These are phyloP conservation scores for Phaenicophaeus curvirostris DNA, from an alignment of 2,797 vertebrate genomes.

Conservation along the genomic window DNA sequence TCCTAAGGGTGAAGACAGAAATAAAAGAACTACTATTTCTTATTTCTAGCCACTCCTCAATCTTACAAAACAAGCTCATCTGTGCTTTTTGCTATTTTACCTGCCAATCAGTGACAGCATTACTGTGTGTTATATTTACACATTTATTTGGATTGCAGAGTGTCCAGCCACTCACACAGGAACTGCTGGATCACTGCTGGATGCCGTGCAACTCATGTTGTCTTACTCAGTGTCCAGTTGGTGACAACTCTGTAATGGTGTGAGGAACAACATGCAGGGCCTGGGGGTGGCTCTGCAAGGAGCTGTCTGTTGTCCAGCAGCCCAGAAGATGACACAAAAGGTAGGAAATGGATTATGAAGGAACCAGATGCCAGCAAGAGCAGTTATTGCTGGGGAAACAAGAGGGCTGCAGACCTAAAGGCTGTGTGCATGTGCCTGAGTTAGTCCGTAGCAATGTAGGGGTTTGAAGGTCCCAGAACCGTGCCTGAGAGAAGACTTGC, in stretches of 20 bases:
- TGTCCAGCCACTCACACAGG: background rate
- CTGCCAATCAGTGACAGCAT: background rate
- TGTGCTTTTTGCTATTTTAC: background rate
- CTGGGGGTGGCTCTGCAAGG: background rate
- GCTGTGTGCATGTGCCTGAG: background rate
- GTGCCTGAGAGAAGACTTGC: background rate
- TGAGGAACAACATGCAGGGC: background rate
- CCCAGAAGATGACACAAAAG: background rate
- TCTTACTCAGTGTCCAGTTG: background rate
- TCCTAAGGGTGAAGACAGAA: conserved; percentile 54
- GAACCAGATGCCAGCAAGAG: background rate
- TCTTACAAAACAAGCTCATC: background rate
- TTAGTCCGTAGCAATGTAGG: background rate
- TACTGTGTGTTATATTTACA: background rate
- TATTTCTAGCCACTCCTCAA: background rate
- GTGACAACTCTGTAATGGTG: background rate
- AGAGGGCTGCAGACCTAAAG: background rate
- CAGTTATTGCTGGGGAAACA: background rate
- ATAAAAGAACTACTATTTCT: background rate
- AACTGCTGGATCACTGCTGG: background rate
- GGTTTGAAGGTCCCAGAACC: background rate
- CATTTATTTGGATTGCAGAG: background rate
- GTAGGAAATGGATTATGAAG: background rate
- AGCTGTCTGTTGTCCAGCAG: background rate
- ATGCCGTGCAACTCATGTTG: fast-evolving